A percentile compares a stretch with the other conserved stretches of the same genome.
Evolutionary conservation across 2,888 invertebrate genomes (phyloP).

Genomic region (Ferrisia virgata): DNA sequence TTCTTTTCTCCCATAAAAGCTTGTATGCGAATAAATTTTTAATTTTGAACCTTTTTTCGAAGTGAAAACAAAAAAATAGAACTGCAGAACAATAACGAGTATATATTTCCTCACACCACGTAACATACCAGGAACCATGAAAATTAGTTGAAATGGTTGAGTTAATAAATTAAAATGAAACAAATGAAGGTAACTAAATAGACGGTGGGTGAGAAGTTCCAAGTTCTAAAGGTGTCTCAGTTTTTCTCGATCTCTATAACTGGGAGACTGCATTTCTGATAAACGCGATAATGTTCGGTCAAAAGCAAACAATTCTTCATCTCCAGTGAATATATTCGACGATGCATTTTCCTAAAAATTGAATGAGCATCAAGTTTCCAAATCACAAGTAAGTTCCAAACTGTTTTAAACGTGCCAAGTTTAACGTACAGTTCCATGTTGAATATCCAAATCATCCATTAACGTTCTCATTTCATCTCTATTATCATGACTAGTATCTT

Average conservation of each 20-base stretch:
- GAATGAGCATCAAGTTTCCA: constrained; percentile 1
- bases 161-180: background rate
- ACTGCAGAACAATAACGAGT: background rate
- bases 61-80: background rate
- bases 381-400: too few relatives aligned
- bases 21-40: constrained; percentile 22
- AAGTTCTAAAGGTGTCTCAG: background rate
- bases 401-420: background rate
- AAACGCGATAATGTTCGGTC: constrained; percentile 90
- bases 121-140: background rate
- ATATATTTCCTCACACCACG: background rate
- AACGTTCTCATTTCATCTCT: constrained; percentile 78
- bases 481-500: constrained; percentile 53
- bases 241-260: constrained; percentile 71
- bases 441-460: constrained; percentile 93
- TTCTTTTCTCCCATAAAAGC: background rate
- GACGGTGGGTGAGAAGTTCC: background rate
- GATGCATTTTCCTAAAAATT: constrained; percentile 65
- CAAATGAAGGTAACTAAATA: background rate
- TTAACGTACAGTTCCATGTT: constrained; percentile 65
- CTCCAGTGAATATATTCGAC: constrained; percentile 92
- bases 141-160: background rate
- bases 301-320: constrained; percentile 96
- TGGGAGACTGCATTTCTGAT: constrained; percentile 91
- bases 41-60: background rate